These are phyloP conservation scores for Ceryle rudis DNA, from an alignment of 2,797 vertebrate genomes.

Conservation along the genomic window DNA sequence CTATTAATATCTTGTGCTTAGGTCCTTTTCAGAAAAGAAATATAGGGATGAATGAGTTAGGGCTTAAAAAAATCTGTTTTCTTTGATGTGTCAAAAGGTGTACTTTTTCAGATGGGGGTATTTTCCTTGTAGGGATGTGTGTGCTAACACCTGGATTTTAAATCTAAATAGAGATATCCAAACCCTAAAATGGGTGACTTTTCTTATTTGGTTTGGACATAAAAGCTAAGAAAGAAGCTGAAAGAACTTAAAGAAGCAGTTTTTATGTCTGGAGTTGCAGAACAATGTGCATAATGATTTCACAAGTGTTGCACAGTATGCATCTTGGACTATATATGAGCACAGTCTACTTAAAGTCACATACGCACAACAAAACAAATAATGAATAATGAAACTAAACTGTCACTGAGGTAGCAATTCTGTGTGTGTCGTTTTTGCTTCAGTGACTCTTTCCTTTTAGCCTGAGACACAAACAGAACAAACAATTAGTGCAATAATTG, in stretches of 20 bases:
- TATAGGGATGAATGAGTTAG: neutral
- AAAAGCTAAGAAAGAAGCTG: slow-evolving; percentile 24
- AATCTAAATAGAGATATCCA: neutral
- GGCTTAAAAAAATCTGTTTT: neutral
- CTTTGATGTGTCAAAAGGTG: neutral
- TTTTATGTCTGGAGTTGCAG: slow-evolving; percentile 57
- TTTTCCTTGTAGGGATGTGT: neutral
- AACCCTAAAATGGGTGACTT: neutral
- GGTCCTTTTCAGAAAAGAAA: neutral
- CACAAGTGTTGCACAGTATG: slow-evolving; percentile 69
- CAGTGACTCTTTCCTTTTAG: slow-evolving; percentile 81
- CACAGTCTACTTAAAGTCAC: slow-evolving; percentile 80
- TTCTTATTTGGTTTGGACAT: neutral
- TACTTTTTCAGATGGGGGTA: neutral
- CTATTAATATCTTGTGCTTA: too few species aligned
- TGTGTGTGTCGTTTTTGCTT: slow-evolving; percentile 80
- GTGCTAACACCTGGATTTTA: neutral
- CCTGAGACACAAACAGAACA: slow-evolving; percentile 83
- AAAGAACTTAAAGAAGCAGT: slow-evolving; percentile 48
- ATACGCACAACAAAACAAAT: slow-evolving; percentile 82
- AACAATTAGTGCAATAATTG: slow-evolving; percentile 86
- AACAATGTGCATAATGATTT: slow-evolving; percentile 71
- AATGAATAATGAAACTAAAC: slow-evolving; percentile 81
- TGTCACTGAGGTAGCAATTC: slow-evolving; percentile 82
- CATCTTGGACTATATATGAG: slow-evolving; percentile 68